Conservation (phyloP, 2,888 invertebrate genomes). For the Carcina quercana region DNA sequence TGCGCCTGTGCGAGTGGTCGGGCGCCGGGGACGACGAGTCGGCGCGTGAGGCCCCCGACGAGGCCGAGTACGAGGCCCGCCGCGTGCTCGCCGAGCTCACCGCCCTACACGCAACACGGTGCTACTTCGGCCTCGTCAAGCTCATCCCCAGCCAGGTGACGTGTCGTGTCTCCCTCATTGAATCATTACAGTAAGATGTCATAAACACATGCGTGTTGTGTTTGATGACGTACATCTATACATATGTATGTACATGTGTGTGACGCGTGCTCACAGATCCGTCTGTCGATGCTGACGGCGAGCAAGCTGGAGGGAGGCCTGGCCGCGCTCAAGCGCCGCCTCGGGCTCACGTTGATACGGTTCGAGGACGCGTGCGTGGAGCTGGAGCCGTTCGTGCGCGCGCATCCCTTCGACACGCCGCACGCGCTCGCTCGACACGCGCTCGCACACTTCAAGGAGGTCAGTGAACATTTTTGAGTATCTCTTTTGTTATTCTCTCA, state of each 20-base stretch:
- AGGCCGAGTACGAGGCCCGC: constrained; percentile 87
- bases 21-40: constrained; percentile 75
- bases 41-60: constrained; percentile 81
- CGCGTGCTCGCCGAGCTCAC: constrained; percentile 86
- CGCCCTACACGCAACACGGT: constrained; percentile 86
- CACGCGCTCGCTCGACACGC: constrained; percentile 88
- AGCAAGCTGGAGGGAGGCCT: constrained; percentile 84
- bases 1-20: constrained; percentile 65
- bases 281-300: constrained; percentile 92
- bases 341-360: constrained; percentile 92
- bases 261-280: constrained; percentile 78
- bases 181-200: neutral
- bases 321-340: constrained; percentile 85
- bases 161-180: too few relatives aligned
- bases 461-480: constrained; percentile 25
- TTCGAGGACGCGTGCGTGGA: constrained; percentile 98
- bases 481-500: neutral
- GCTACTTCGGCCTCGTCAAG: constrained; percentile 89
- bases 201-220: constrained; percentile 7
- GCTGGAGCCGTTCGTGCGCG: constrained; percentile 89
- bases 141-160: constrained; percentile 83
- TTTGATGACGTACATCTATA: too few relatives aligned
- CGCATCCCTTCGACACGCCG: constrained; percentile 94
- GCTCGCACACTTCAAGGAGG: constrained; percentile 89
- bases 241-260: too few relatives aligned